Evolutionary conservation across 2,888 invertebrate genomes (phyloP).

Genomic region (Platycnemis pennipes): DNA sequence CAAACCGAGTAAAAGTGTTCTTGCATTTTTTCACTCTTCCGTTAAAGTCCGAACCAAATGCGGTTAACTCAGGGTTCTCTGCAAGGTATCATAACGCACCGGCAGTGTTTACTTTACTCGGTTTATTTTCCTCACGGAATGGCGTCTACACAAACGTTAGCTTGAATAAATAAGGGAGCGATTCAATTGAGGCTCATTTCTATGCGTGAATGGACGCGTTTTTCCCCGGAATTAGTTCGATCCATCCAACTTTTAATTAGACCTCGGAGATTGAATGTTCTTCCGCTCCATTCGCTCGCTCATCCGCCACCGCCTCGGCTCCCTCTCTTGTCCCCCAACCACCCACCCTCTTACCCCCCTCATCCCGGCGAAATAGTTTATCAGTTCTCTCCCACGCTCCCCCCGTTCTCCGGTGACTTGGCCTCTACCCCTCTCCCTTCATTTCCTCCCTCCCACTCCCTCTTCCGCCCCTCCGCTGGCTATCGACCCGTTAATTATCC

Average conservation of each 20-base stretch:
- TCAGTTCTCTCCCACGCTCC: background rate
- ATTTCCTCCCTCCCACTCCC: too few species aligned
- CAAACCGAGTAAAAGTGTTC: background rate
- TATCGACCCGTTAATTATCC: background rate
- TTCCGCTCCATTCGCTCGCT: background rate
- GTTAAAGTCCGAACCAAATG: background rate
- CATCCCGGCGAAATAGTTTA: background rate
- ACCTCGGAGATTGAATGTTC: conserved; percentile 18
- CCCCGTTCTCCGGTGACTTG: too few species aligned
- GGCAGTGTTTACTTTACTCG: background rate
- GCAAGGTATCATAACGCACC: background rate
- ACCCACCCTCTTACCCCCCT: background rate
- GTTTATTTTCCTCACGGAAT: background rate
- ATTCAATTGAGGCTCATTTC: conserved; percentile 10
- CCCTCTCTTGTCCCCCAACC: background rate
- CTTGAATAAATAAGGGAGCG: background rate
- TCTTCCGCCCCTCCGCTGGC: background rate
- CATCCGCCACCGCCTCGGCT: background rate
- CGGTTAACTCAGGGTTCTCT: background rate
- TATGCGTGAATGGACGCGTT: background rate
- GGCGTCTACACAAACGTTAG: background rate
- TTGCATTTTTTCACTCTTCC: background rate
- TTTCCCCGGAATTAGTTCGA: conserved; percentile 26
- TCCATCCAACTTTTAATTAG: conserved; percentile 18
- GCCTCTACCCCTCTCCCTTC: too few species aligned